Evolutionary conservation across 2,113 vertebrate genomes (phyloP).

Genomic region (Aleadryas rufinucha): DNA sequence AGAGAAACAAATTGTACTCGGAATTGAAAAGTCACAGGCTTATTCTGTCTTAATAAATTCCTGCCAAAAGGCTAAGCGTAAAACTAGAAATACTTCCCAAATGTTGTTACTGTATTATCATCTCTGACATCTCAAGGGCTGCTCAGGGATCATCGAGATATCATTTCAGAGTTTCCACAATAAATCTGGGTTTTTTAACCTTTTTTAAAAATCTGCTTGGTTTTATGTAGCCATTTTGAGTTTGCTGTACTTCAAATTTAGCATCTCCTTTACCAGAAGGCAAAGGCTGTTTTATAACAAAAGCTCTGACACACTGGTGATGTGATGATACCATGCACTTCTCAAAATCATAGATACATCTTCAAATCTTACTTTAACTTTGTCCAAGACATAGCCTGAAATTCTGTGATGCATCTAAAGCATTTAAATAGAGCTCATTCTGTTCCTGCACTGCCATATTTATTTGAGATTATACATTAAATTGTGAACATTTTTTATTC

Average conservation of each 20-base stretch:
- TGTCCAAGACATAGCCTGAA: neutral
- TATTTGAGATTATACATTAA: neutral
- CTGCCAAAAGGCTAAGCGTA: conserved; percentile 95
- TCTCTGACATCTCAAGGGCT: conserved; percentile 86
- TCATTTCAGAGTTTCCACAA: conserved; percentile 51
- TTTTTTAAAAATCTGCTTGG: neutral
- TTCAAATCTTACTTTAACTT: neutral
- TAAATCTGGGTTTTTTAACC: neutral
- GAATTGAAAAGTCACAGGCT: conserved; percentile 99
- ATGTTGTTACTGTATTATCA: conserved; percentile 91
- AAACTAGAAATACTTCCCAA: conserved; percentile 86
- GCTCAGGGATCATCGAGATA: conserved; percentile 61
- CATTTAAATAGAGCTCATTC: neutral
- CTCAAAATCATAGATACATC: neutral
- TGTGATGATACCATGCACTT: neutral
- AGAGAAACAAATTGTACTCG: conserved; percentile 99
- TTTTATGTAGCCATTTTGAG: conserved; percentile 46
- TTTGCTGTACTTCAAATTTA: conserved; percentile 25
- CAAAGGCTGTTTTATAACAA: neutral
- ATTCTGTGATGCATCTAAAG: neutral
- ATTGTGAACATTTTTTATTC: neutral
- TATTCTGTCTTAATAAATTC: conserved; percentile 98
- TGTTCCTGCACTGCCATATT: neutral
- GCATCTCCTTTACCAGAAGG: neutral
- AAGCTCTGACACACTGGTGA: neutral